Evolutionary conservation across 2,888 invertebrate genomes (phyloP), one percentile per base, ranked within the genome.

Genomic region (Ditylenchus weischeri): DNA sequence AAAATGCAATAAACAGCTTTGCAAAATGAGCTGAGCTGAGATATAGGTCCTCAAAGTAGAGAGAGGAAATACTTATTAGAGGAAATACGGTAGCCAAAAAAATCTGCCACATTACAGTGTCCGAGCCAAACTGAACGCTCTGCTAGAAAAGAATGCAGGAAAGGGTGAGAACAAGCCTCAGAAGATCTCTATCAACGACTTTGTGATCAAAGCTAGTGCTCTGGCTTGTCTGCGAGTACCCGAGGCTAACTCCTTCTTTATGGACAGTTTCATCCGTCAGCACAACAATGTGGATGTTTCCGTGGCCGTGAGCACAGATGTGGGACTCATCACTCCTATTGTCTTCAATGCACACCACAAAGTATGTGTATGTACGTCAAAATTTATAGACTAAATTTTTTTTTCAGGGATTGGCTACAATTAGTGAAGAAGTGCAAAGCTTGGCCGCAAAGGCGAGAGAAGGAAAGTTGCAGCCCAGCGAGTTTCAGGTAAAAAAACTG

Each of bases 271-370:
- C 79, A 89, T 87, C 62, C 73, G 81, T 23, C 78, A 81, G 66
- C 80, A 83, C 64, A 75, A 81, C 67, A 72, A 73, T 79, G 95
- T 95, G 13, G 98, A 99, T 84, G 90, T 99, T 0, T 92, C 91
- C 79, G 91, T 99, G 68, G 96, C 98, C 0, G 98, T 99, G 7
- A 91, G 92, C 69, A 96, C 96, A 0, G 91, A 92, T 6, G 88
- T 88, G 71, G 98, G 98, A 0, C 88, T 99, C 19, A 93, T 99
- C 71, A 98, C 98, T 0, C 98, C 98, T 4, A 98, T 99, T 76
- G 88, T 99, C 29, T 87, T 87, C 73, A 86, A 87, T 72, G 87
- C 88, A 5, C 85, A 87, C 59, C 72, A 77, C 18, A 81, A 81
- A 75, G 78, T 75, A 19, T 35, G 15, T 38, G 59, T 63, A 54